Percentiles rank a stretch among this genome's conserved stretches.
Evolutionary conservation across 2,797 vertebrate species (phyloP).

Genomic region (Molothrus ater): DNA sequence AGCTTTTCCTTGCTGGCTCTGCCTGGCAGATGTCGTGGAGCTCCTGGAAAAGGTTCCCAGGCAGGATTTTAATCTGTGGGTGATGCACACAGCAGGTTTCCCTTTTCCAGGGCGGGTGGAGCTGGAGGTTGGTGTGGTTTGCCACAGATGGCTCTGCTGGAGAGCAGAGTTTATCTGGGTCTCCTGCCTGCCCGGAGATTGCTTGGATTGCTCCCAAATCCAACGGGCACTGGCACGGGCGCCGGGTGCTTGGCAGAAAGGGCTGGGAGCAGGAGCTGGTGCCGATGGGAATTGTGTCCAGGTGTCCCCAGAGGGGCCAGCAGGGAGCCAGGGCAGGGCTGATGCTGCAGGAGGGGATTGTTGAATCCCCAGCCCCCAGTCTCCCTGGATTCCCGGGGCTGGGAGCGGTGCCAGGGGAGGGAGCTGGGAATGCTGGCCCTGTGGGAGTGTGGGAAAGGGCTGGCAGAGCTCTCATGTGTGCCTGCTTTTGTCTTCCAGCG

Average conservation of each 20-base stretch:
- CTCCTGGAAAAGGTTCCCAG: background rate
- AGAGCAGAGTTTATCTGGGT: background rate
- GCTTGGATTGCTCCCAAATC: background rate
- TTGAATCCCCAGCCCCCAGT: background rate
- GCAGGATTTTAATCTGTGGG: rapidly evolving
- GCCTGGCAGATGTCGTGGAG: background rate
- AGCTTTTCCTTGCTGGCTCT: background rate
- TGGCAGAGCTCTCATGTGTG: background rate
- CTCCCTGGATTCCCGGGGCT: background rate
- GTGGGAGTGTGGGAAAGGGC: rapidly evolving
- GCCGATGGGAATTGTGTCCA: background rate
- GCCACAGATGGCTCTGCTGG: background rate
- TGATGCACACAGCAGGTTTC: background rate
- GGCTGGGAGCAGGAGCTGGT: rapidly evolving
- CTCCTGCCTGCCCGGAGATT: background rate
- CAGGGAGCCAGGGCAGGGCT: background rate
- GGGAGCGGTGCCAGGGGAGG: background rate
- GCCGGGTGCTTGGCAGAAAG: rapidly evolving
- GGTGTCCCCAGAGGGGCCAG: background rate
- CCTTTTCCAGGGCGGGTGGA: rapidly evolving
- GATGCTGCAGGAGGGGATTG: background rate
- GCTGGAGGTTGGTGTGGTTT: background rate
- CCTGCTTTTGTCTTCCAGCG: conserved; percentile 47
- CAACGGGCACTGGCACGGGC: rapidly evolving
- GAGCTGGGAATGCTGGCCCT: background rate